Base-by-base conservation (phyloP, 2,888 invertebrate species). In the Ashinkailepas kermadecensis region DNA sequence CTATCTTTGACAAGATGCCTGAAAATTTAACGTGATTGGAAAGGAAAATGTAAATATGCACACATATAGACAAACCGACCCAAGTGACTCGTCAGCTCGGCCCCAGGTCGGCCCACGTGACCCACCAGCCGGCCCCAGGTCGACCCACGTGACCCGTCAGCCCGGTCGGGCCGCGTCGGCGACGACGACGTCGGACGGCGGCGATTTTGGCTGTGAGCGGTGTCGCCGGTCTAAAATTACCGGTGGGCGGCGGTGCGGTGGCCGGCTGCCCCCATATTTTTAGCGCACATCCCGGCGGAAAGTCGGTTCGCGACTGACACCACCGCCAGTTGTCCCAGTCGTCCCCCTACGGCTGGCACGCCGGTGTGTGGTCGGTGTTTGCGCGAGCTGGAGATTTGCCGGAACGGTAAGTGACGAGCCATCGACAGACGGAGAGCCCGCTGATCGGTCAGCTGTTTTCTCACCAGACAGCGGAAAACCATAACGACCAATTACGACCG, bases 161-260 rank as follows among this genome's bases (percentile, higher is more conserved):
- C 67, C 6, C 10, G 12, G 65, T 10, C 65, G 67, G 23, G 25
- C 11, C 67, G 67, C 67, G 67, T 13, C 70, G 70, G 13, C 70
- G 70, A 15, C 70, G 23, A 25, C 70, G 70, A 13, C 70, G 39
- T 70, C 70, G 39, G 70, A 7, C 70, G 64, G 64, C 70, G 70
- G 25, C 12, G 70, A 25, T 70, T 70, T 70, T 70, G 70, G 70
- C 70, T 25, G 70, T 70, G 70, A 70, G 70, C 23, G 70, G 70
- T 70, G 70, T 70, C 70, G 70, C 70, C 15, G 39, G 70, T 12
- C 70, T 70, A 70, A 25, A 70, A 39, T 70, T 70, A 70, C 70
- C 70, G 23, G 39, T 4, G 39, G 23, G 23, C 70, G 11, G 39
- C 70, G 39, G 70, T 39, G 39, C 70, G 70, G 39, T 70, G 70